A percentile compares a stretch with the other conserved stretches of the same genome.
These are phyloP conservation scores for Hemichromis elongatus DNA, from an alignment of 2,113 vertebrate genomes.

Conservation along the genomic window DNA sequence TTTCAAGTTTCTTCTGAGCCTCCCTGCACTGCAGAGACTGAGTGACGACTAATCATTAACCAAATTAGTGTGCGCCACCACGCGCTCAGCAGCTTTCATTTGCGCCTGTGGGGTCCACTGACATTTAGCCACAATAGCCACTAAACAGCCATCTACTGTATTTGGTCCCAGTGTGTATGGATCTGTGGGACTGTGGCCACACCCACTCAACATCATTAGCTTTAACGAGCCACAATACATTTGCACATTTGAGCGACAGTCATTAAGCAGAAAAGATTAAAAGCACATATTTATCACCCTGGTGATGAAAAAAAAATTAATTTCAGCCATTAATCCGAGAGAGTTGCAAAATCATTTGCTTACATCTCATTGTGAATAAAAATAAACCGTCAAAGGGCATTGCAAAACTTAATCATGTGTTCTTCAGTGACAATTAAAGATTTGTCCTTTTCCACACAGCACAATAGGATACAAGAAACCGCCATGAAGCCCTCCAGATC, in stretches of 20 bases:
- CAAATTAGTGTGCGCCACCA: conserved; percentile 43
- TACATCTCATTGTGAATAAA: neutral
- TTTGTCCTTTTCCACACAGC: neutral
- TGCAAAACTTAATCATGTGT: neutral
- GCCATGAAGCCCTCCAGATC: neutral
- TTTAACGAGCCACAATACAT: neutral
- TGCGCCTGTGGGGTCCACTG: conserved; percentile 31
- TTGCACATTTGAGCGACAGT: neutral
- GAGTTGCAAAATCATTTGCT: neutral
- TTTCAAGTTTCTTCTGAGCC: neutral
- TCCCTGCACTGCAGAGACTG: neutral
- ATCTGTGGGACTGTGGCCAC: conserved; percentile 1
- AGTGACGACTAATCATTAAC: conserved; percentile 57
- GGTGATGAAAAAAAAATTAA: neutral
- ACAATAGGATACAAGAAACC: neutral
- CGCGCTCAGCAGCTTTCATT: conserved; percentile 9
- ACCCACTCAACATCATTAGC: neutral
- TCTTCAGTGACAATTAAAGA: neutral
- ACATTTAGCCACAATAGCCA: conserved; percentile 52
- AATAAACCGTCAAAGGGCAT: neutral
- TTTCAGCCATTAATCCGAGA: neutral
- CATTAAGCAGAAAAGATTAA: neutral
- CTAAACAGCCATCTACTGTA: conserved; percentile 1
- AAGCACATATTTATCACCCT: neutral
- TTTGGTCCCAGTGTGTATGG: neutral